Base-by-base conservation (phyloP, 1,140 invertebrate species). In the Stegodyphus dumicola region DNA sequence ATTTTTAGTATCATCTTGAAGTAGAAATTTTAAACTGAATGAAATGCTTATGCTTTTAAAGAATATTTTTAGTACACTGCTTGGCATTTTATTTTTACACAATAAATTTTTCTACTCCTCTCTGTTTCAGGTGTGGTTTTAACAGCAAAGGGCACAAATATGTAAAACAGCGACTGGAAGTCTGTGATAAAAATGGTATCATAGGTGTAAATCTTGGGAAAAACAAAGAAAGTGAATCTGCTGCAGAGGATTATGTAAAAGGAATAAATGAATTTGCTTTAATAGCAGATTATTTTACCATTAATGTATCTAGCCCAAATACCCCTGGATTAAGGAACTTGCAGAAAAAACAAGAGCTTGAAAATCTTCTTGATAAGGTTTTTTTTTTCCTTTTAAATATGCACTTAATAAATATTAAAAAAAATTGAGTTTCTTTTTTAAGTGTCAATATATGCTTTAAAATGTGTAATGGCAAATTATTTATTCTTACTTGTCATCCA, bases 191-290 rank as follows among this genome's bases (percentile, higher is more conserved):
- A 33, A 75, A 87, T 48, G 88, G 88, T 52, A 87, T 90, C 9
- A 86, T 99, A 66, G 97, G 98, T 11, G 93, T 99, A 0, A 99
- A 99, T 92, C 92, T 99, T 66, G 98, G 98, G 0, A 98, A 97
- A 91, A 99, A 99, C 91, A 99, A 98, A 91, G 90, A 91, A 2
- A 95, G 96, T 5, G 87, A 91, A 60, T 93, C 97, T 91, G 91
- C 95, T 0, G 91, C 93, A 48, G 89, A 92, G 17, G 98, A 99
- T 91, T 99, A 99, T 90, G 92, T 94, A 13, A 89, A 93, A 88
- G 96, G 96, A 33, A 93, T 98, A 2, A 90, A 93, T 83, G 93
- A 92, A 88, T 97, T 98, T 91, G 92, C 93, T 53, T 90, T 93
- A 70, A 89, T 95, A 17, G 95, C 96, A 1, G 95, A 97, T 91